Percentiles rank a stretch among this genome's conserved stretches.
These are phyloP conservation scores for Labeo calbasu DNA, from an alignment of 2,797 vertebrate species.

Conservation along the genomic window DNA sequence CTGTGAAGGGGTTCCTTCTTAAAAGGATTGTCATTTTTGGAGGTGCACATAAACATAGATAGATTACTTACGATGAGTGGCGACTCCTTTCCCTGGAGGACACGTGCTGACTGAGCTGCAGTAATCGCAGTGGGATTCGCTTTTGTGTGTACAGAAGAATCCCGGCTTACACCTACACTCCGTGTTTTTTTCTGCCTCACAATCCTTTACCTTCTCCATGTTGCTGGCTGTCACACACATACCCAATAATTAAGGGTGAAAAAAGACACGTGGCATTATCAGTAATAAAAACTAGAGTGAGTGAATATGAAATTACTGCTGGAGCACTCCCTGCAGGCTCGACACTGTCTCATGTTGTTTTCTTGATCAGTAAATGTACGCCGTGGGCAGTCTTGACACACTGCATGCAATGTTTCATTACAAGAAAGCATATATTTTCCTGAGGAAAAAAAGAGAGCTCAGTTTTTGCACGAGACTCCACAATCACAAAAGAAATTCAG, in stretches of 20 bases:
- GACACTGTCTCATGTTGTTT: slow-evolving; percentile 46
- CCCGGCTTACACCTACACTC: slow-evolving; percentile 28
- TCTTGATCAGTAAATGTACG: slow-evolving; percentile 37
- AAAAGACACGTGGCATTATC: not conserved
- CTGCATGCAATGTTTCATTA: fast-evolving
- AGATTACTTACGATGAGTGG: not conserved
- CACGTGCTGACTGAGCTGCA: not conserved
- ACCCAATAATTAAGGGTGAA: slow-evolving; percentile 12
- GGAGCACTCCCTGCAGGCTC: slow-evolving; percentile 36
- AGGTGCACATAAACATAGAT: too few species aligned
- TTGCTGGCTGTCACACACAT: slow-evolving; percentile 8
- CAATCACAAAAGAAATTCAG: not conserved
- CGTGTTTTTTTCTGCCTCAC: slow-evolving; percentile 12
- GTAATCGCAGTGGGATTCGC: not conserved
- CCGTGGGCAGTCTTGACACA: slow-evolving; percentile 51
- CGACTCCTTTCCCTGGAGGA: not conserved
- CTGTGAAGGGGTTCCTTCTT: too few species aligned
- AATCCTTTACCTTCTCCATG: not conserved
- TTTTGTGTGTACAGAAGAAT: not conserved
- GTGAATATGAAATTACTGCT: slow-evolving; percentile 55
- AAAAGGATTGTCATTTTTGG: too few species aligned
- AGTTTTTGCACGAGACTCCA: not conserved
- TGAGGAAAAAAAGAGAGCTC: slow-evolving; percentile 49
- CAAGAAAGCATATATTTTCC: slow-evolving; percentile 58
- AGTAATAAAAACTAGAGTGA: not conserved